Evolutionary conservation across 2,113 vertebrate genomes (phyloP).

Genomic region (Thinocorus orbignyianus): DNA sequence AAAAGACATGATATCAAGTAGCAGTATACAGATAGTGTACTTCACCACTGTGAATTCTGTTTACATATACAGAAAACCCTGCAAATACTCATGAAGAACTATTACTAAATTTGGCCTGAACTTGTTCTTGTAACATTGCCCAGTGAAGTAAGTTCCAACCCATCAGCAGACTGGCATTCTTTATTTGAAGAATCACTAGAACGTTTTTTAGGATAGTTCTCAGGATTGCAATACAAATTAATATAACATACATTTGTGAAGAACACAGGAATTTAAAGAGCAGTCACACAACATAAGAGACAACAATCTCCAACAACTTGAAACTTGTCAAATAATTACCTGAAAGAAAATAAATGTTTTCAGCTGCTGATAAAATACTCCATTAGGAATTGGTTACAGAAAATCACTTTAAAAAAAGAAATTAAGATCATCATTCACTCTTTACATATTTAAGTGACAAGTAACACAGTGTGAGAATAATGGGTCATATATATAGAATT

Average conservation of each 20-base stretch:
- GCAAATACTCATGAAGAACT: neutral
- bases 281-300: neutral
- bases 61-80: neutral
- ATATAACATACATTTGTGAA: neutral
- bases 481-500: neutral
- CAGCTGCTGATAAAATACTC: neutral
- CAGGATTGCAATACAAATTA: neutral
- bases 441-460: neutral
- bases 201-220: neutral
- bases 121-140: neutral
- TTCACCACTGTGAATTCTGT: neutral
- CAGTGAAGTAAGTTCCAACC: neutral
- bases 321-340: neutral
- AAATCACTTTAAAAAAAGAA: neutral
- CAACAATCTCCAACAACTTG: neutral
- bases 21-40: neutral
- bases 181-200: neutral
- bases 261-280: neutral
- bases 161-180: neutral
- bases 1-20: neutral
- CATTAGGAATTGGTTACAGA: neutral
- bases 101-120: neutral
- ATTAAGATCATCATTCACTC: neutral
- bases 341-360: neutral
- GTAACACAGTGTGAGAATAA: neutral